A percentile compares a stretch with the other conserved stretches of the same genome.
Evolutionary conservation across 2,797 vertebrate genomes (phyloP).

Genomic region (Poeciliopsis gracilis): DNA sequence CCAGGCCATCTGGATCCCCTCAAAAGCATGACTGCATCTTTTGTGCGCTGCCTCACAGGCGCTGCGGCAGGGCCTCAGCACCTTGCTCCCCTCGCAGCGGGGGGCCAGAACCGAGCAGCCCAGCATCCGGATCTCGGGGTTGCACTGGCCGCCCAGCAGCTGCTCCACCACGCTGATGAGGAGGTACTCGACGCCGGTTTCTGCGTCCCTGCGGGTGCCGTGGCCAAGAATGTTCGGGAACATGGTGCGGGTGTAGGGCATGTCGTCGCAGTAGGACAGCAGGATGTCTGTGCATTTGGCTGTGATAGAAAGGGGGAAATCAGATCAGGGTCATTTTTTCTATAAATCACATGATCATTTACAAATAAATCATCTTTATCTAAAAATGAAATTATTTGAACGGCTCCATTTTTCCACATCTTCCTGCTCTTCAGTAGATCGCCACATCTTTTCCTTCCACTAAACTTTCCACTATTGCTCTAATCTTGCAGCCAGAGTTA

Average conservation of each 20-base stretch:
- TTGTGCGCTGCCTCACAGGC: conserved; percentile 83
- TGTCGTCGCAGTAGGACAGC: conserved; percentile 87
- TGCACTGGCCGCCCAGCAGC: conserved; percentile 89
- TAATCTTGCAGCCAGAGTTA: not conserved
- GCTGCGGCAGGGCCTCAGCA: conserved; percentile 84
- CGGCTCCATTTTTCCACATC: not conserved
- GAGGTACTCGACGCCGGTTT: conserved; percentile 88
- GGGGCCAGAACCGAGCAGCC: conserved; percentile 91
- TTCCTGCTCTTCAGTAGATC: not conserved
- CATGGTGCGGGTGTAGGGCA: conserved; percentile 82
- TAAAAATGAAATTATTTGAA: not conserved
- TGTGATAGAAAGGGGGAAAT: conserved; percentile 39
- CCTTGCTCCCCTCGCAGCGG: conserved; percentile 79
- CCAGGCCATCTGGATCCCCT: conserved; percentile 94
- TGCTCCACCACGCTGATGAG: conserved; percentile 88
- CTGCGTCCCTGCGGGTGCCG: conserved; percentile 80
- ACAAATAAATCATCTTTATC: not conserved
- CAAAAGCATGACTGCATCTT: conserved; percentile 85
- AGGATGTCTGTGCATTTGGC: conserved; percentile 83
- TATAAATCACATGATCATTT: not conserved
- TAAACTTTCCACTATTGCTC: not conserved
- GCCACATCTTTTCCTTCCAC: not conserved
- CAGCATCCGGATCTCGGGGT: conserved; percentile 88
- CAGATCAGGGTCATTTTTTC: not conserved
- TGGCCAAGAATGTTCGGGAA: conserved; percentile 90